A percentile compares a stretch with the other conserved stretches of the same genome.
phyloP scores from a whole-genome alignment of 2,113 vertebrate genomes.

The Burhinus oedicnemus region DNA sequence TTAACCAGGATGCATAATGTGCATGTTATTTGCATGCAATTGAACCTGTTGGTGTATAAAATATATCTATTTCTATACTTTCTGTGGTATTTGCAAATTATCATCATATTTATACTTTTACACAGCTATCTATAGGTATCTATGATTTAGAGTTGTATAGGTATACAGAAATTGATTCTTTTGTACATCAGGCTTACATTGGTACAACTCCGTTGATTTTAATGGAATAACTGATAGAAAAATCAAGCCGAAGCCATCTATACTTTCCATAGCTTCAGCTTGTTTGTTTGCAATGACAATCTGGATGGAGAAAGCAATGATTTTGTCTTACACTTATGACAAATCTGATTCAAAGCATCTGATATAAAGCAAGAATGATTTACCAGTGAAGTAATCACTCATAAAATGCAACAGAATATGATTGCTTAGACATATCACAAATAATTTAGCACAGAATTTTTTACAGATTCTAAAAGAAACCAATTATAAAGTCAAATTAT shows the following conservation, averaged over 20 bases:
- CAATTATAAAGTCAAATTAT: constrained; percentile 4
- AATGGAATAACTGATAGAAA: constrained; percentile 40
- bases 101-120: background rate
- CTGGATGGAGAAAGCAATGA: constrained; percentile 58
- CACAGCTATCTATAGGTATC: background rate
- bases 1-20: background rate
- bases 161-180: background rate
- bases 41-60: background rate
- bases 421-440: background rate
- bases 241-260: constrained; percentile 22
- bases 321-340: constrained; percentile 22
- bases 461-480: background rate
- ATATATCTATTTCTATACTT: background rate
- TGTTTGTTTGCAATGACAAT: constrained; percentile 47
- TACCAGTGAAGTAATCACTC: constrained; percentile 1
- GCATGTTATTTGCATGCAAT: constrained; percentile 18
- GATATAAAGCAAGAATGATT: constrained; percentile 49
- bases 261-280: constrained; percentile 11
- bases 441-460: constrained; percentile 15
- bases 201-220: constrained; percentile 60
- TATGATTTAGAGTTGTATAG: background rate
- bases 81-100: background rate
- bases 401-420: constrained; percentile 7
- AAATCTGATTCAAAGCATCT: constrained; percentile 40
- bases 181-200: constrained; percentile 34